Conservation (phyloP, 2,797 vertebrate species). For the Betta splendens region DNA sequence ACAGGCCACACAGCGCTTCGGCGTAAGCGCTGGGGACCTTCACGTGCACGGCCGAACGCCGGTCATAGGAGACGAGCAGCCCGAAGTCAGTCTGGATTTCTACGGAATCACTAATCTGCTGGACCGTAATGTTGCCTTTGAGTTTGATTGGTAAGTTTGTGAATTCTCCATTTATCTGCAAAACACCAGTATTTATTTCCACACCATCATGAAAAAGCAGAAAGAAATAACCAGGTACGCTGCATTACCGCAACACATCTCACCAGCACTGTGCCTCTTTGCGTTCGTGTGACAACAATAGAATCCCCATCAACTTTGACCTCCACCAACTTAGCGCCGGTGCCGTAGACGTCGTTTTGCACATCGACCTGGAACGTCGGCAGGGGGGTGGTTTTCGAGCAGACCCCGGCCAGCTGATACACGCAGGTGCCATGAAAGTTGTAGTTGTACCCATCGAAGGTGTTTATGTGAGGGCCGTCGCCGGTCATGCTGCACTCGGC, state of each 20-base stretch:
- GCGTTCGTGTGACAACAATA: slow-evolving; percentile 62
- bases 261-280: slow-evolving; percentile 43
- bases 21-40: slow-evolving; percentile 63
- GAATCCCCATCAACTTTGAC: slow-evolving; percentile 66
- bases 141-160: slow-evolving; percentile 70
- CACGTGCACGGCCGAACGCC: slow-evolving; percentile 68
- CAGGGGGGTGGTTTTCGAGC: slow-evolving; percentile 49
- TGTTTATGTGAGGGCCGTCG: slow-evolving; percentile 60
- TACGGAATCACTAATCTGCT: slow-evolving; percentile 53
- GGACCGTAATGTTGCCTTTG: slow-evolving; percentile 56
- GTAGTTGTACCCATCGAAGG: slow-evolving; percentile 62
- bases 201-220: too few relatives aligned
- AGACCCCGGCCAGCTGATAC: slow-evolving; percentile 76
- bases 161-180: slow-evolving; percentile 43
- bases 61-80: slow-evolving; percentile 79
- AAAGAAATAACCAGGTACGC: background rate
- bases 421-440: slow-evolving; percentile 83
- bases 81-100: slow-evolving; percentile 74
- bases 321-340: slow-evolving; percentile 70
- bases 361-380: slow-evolving; percentile 76
- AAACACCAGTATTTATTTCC: background rate
- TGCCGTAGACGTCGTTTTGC: slow-evolving; percentile 72
- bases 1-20: slow-evolving; percentile 78
- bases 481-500: slow-evolving; percentile 49
- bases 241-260: background rate